phyloP scores from a whole-genome alignment of 64 coral and sea anemone species.

The Dendrophyllia cribrosa region DNA sequence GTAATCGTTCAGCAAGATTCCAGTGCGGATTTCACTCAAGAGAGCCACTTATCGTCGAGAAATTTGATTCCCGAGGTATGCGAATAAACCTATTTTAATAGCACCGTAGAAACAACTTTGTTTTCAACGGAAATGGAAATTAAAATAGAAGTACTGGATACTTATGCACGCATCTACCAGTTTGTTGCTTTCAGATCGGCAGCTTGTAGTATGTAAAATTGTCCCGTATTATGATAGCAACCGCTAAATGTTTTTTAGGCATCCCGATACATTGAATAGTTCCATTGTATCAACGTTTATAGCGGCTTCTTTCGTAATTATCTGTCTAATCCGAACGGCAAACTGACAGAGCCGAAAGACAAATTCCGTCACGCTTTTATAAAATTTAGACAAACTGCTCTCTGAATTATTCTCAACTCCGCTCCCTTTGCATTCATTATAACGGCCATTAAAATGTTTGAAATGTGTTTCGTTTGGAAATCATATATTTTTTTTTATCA shows the following conservation, averaged over 20 bases:
- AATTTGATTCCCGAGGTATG: slow-evolving; percentile 23
- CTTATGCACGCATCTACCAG: neutral
- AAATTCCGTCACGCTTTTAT: no score
- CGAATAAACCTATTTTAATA: neutral
- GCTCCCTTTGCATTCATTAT: no score
- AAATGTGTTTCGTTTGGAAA: no score
- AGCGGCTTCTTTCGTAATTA: slow-evolving; percentile 11
- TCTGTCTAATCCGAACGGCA: neutral
- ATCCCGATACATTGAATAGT: neutral
- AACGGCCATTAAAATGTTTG: no score
- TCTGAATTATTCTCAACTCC: no score
- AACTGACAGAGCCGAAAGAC: neutral
- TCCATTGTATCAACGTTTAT: neutral
- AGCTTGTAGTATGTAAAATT: neutral
- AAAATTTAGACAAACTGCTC: no score
- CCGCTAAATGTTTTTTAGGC: neutral
- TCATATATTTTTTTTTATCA: no score
- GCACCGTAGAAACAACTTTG: neutral
- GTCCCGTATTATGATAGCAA: neutral
- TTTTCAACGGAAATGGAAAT: neutral
- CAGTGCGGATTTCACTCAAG: neutral
- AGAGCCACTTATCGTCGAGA: neutral
- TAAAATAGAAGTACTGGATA: neutral
- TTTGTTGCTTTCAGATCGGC: neutral
- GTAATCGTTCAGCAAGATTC: slow-evolving; percentile 4